A percentile compares a stretch with the other conserved stretches of the same genome.
These are phyloP conservation scores for Pseudorectes ferrugineus DNA, from an alignment of 2,113 vertebrate species.

Conservation along the genomic window DNA sequence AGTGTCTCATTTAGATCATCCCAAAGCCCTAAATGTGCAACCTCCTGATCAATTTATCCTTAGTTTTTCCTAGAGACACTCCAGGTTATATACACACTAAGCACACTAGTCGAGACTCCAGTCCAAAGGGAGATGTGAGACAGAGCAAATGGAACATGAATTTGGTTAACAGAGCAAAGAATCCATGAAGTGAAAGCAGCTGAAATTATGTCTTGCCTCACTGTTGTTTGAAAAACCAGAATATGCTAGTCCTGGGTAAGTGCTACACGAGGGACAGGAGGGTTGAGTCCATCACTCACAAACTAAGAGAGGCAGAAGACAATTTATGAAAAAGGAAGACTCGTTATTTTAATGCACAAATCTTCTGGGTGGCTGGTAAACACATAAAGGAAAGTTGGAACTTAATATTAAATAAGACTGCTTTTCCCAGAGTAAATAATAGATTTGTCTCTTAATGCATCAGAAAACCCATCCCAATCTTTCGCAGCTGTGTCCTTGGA, in stretches of 20 bases:
- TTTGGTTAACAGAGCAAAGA: neutral
- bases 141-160: neutral
- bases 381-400: neutral
- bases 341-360: neutral
- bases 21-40: neutral
- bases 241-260: neutral
- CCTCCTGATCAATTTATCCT: neutral
- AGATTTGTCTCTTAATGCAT: neutral
- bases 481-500: neutral
- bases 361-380: neutral
- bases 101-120: neutral
- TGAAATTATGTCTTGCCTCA: neutral
- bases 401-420: neutral
- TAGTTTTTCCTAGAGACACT: neutral
- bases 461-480: neutral
- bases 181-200: neutral
- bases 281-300: neutral
- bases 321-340: neutral
- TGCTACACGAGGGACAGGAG: neutral
- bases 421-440: conserved; percentile 22
- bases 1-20: neutral
- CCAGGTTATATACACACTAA: neutral
- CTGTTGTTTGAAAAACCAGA: neutral
- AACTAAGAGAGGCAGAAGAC: neutral
- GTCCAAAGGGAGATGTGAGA: neutral